A percentile compares a stretch with the other conserved stretches of the same genome.
These are phyloP conservation scores for Rhyacichthys aspro DNA, from an alignment of 2,797 vertebrate genomes.

Conservation along the genomic window DNA sequence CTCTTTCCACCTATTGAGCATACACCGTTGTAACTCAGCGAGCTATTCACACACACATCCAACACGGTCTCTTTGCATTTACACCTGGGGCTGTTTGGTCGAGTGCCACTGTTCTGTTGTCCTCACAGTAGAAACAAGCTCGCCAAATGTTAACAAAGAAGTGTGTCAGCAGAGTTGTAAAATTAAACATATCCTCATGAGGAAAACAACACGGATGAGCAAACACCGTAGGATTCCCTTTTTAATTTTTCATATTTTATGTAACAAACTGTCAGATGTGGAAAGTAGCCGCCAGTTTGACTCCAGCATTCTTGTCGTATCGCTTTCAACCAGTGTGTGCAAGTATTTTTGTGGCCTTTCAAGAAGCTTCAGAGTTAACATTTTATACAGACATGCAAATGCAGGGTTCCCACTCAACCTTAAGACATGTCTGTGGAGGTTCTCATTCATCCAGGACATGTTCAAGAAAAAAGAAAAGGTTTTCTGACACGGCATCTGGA, in stretches of 20 bases:
- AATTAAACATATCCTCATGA: neutral
- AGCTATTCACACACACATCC: neutral
- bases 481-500: no score
- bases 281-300: neutral
- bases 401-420: no score
- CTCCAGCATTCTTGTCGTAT: neutral
- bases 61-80: neutral
- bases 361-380: no score
- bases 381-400: no score
- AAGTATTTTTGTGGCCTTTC: no score
- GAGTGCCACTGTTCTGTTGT: neutral
- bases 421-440: no score
- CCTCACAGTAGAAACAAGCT: neutral
- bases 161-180: neutral
- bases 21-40: neutral
- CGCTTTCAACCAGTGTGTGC: no score
- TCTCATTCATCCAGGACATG: no score
- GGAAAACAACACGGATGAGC: constrained; percentile 1
- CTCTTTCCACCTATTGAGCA: constrained; percentile 23
- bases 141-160: neutral
- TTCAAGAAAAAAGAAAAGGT: no score
- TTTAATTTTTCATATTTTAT: neutral
- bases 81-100: neutral
- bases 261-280: neutral
- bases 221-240: neutral